phyloP scores from a whole-genome alignment of 2,797 vertebrate genomes.

The Gallinago solitaria region DNA sequence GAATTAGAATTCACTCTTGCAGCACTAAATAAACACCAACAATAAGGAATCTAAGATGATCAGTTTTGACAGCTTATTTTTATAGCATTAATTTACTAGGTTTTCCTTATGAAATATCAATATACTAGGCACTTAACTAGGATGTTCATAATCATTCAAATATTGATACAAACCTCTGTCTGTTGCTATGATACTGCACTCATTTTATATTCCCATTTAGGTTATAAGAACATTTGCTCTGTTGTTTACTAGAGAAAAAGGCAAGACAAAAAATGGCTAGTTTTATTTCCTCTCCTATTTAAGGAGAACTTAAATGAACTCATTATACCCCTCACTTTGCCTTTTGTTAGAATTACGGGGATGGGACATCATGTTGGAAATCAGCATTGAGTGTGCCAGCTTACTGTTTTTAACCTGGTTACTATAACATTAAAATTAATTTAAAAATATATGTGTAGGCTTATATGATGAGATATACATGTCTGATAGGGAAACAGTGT shows the following conservation, averaged over 20 bases:
- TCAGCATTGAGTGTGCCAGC: not conserved
- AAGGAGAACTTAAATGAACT: not conserved
- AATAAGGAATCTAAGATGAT: not conserved
- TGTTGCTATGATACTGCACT: constrained; percentile 52
- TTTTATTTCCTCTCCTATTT: not conserved
- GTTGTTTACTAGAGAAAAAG: constrained; percentile 33
- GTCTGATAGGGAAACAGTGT: not conserved
- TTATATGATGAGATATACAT: not conserved
- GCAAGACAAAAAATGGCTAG: not conserved
- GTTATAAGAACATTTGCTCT: constrained; percentile 16
- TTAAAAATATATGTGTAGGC: not conserved
- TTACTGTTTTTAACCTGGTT: not conserved
- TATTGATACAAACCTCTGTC: constrained; percentile 43
- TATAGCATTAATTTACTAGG: constrained; percentile 11
- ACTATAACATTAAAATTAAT: not conserved
- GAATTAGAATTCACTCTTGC: not conserved
- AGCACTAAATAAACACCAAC: not conserved
- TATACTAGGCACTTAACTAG: not conserved
- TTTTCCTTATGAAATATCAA: constrained; percentile 4
- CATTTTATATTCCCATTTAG: constrained; percentile 28
- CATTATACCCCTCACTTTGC: not conserved
- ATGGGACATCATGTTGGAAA: not conserved
- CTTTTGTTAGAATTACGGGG: not conserved
- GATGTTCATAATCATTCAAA: constrained; percentile 14
- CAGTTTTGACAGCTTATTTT: not conserved